Base-by-base conservation (phyloP, 2,888 invertebrate genomes). In the Phyllotreta cruciferae region DNA sequence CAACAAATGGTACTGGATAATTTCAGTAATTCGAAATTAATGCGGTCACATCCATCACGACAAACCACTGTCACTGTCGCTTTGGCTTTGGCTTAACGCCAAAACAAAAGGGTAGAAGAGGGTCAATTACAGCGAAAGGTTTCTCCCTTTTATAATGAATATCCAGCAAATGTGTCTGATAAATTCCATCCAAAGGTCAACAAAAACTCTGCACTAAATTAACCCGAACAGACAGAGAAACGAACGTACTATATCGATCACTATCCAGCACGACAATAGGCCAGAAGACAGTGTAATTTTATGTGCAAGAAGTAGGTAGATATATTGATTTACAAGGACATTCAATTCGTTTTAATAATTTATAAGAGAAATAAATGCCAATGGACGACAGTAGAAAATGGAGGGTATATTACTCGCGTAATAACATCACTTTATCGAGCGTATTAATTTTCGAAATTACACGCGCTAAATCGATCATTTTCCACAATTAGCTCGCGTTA, bases 71-170 rank as follows among this genome's bases (percentile, higher is more conserved):
- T 56, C 56, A 37, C 47, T 47, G 8, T 56, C 37, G 8, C n/a
- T 13, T 47, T 56, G 56, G 8, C n/a, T 13, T 47, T 56, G 56
- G 56, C 45, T 38, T 45, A 3, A 56, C 47, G 56, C 56, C 56
- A 56, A 54, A 49, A 56, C 47, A 56, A 45, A 56, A 45, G 47
- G 47, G 47, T 36, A 6, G 56, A 47, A 56, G n/a, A 56, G 47
- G 56, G 56, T 56, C 45, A 56, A 56, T 56, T 56, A 56, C 37
- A 13, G 56, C 37, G 38, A 56, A 56, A 56, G 56, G 47, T 47
- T 56, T 56, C 56, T 56, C 38, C 36, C 10, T 11, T 56, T 56
- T 56, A 24, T 56, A 56, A 56, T 56, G 56, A 56, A 37, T 47
- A 24, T 24, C 56, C 47, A 38, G 13, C 6, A 47, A 24, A 9